Base-by-base conservation (phyloP, 2,797 vertebrate species). In the Sebastes vulpes region DNA sequence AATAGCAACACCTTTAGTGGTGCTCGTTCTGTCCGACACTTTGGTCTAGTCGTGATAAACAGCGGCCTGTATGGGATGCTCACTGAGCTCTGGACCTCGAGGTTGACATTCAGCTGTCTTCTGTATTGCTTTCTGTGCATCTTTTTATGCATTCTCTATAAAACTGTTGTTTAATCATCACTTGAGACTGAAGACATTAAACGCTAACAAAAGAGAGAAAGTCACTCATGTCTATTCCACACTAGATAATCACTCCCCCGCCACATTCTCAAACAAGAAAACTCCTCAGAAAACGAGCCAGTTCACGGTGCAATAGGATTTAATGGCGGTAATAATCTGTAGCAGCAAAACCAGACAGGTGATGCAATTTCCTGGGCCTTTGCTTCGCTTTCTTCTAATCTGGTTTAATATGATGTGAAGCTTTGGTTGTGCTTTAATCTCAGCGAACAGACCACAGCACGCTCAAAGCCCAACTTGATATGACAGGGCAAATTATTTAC, bases 371-470 rank as follows among this genome's bases (percentile, higher is more conserved):
- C 68, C 82, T 25, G 5, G 64, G 42, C 26, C 46, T 81, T 81
- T 78, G 61, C 83, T 73, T 46, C 6, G 16, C 42, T 82, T 75
- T 78, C 59, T 79, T 75, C 50, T 89, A 89, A 91, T 93, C 86
- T 84, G 85, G 35, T 16, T 75, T 86, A 88, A 90, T 80, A 75
- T 75, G 82, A 90, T 84, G 77, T 79, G 80, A 84, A 73, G 80
- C 78, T 74, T 32, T 11, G 9, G 31, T 50, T 48, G 48, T 29
- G 66, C 86, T 61, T 87, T 84, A 84, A 90, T 90, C 87, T 84
- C 61, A 35, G 56, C 1, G 74, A 79, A 59, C 87, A 82, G 68
- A 77, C 75, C 61, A 12, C 70, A 75, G 78, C 65, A 3, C 32
- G 56, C 77, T 67, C 72, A 18, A 20, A 42, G 64, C 59, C 63